These are phyloP conservation scores for Drosophila rufa DNA, from an alignment of 1,140 invertebrate species.

Conservation along the genomic window DNA sequence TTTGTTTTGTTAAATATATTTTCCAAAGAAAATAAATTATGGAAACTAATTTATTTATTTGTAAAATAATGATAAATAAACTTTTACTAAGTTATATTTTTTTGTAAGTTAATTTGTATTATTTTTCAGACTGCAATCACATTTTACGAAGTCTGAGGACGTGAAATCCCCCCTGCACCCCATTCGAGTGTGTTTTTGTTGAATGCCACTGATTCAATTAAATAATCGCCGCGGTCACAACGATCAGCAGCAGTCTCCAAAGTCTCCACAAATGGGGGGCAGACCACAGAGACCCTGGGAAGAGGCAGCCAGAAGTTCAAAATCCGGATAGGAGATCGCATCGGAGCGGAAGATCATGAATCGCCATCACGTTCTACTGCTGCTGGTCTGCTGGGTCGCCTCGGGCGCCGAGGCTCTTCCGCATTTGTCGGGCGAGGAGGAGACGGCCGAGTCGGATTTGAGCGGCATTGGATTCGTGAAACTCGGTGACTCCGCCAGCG, in stretches of 20 bases:
- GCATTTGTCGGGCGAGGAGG: conserved; percentile 29
- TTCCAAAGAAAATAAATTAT: background rate
- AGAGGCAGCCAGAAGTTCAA: conserved; percentile 19
- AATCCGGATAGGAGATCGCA: conserved; percentile 24
- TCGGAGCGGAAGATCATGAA: conserved; percentile 23
- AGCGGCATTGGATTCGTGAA: conserved; percentile 51
- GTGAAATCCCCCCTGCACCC: conserved; percentile 7
- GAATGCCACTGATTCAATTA: conserved; percentile 64
- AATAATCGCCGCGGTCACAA: conserved; percentile 60
- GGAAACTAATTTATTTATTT: too few species aligned
- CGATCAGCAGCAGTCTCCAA: conserved; percentile 34
- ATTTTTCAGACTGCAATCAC: background rate
- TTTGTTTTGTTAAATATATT: background rate
- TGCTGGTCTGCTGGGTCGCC: background rate
- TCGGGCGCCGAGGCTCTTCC: conserved; percentile 11
- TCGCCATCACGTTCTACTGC: conserved; percentile 10
- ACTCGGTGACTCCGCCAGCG: conserved; percentile 43
- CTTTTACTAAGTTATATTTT: too few species aligned
- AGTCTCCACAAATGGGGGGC: conserved; percentile 34
- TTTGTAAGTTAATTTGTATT: too few species aligned
- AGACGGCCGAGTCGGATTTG: conserved; percentile 11
- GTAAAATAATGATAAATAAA: too few species aligned
- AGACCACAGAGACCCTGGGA: conserved; percentile 1
- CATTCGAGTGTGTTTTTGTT: conserved; percentile 16
- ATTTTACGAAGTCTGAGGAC: background rate